Evolutionary conservation across 2,888 invertebrate genomes (phyloP), one percentile per base, ranked within the genome.

Genomic region (Spilarctia lutea): DNA sequence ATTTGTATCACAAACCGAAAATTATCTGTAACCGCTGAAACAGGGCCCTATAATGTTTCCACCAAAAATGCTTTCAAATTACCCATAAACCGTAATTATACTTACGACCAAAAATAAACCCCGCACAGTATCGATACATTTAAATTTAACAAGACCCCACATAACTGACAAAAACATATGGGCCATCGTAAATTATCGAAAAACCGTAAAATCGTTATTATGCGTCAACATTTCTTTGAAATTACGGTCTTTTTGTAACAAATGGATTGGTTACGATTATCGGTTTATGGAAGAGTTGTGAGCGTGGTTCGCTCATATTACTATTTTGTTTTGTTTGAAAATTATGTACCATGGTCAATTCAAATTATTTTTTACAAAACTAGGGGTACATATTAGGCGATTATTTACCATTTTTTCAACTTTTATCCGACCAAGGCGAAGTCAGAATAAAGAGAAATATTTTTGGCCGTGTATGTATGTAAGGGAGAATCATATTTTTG

Each of bases 201-300:
- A 80, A 69, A 69, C 74, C 76, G 63, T 83, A 82, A 84, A 83
- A 76, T 72, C 80, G 75, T 80, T 76, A 80, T 82, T 84, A 78
- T 80, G 84, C 76, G 80, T 82, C 68, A 82, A 83, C 80, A 74
- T 76, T 82, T 84, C n/a, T 24, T 76, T 75, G 73, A 76, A 84
- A 84, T 84, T 83, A 82, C 67, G 82, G 73, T n/a, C 68, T 27
- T 52, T 45, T 42, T 24, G 63, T 35, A 73, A 72, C 74, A 72
- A 77, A 83, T 70, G 74, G 39, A 75, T 76, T 72, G 69, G 68
- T 30, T 52, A 7, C 56, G 82, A 75, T 39, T 75, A 4, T 7
- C 42, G 30, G 10, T 1, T 65, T 0, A 65, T 63, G 68, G 84
- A 82, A 63, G 63, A 13, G 66, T 2, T 30, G n/a, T 35, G 39